Base-by-base conservation (phyloP, 2,888 invertebrate species). In the Eucriotettix oculatus region DNA sequence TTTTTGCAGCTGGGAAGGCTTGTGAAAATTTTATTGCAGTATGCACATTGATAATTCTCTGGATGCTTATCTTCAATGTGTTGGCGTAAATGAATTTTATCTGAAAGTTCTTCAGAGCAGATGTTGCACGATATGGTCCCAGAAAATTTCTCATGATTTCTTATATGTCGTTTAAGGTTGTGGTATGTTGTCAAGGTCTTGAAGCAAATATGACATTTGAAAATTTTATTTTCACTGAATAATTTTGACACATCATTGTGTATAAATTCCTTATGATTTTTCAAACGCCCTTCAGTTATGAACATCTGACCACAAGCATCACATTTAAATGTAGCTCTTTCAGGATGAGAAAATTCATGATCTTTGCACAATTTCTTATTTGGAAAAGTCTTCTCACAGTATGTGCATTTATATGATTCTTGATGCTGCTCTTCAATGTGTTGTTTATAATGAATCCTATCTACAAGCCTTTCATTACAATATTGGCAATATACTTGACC, bases 21-120 rank as follows among this genome's bases (percentile, higher is more conserved):
- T 3, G 58, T 48, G 57, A 64, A 64, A 16, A 58, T 56, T 59
- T 58, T 58, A 52, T 59, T 54, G 43, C 64, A 64, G 41, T 61
- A 61, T 9, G 59, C 16, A 55, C 64, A 64, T 14, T 57, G 61
- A 53, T 59, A 58, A 10, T 44, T 44, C 12, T 54, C 57, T 3
- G 62, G 52, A 54, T 63, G 63, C 9, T 56, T 29, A 29, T 61
- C 42, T 12, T 62, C 60, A 7, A 60, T 17, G 53, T 62, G 64
- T 43, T 60, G 54, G 12, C 56, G 53, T 44, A 63, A 58, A 40
- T 57, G 59, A 11, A 58, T 41, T 17, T 56, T 55, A 54, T 61
- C 61, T 17, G 61, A 40, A 52, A 63, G 59, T 40, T 48, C 56
- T 56, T 59, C 58, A 17, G 54, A 53, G 41, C 62, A 63, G 14